These are phyloP conservation scores for Labeo calbasu DNA, from an alignment of 2,797 vertebrate genomes.

Conservation along the genomic window DNA sequence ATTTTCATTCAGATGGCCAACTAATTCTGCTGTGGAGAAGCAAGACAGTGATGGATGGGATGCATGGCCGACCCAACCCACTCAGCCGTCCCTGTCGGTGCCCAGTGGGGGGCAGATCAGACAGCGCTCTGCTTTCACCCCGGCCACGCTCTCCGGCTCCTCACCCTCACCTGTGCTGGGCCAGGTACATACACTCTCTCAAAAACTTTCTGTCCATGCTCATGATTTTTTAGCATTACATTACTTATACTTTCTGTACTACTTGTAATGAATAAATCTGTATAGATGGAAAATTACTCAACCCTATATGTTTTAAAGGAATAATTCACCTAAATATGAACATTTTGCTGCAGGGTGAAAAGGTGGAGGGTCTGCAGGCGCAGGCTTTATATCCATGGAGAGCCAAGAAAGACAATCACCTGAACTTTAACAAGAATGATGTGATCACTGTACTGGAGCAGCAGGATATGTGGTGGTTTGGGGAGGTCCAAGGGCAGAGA, in stretches of 20 bases:
- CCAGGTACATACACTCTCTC: conserved; percentile 79
- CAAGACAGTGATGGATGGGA: conserved; percentile 93
- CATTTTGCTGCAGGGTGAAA: conserved; percentile 85
- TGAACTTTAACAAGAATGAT: conserved; percentile 98
- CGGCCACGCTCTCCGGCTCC: conserved; percentile 92
- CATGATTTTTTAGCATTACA: neutral
- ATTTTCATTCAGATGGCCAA: conserved; percentile 86
- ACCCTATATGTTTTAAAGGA: neutral
- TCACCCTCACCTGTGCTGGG: conserved; percentile 95
- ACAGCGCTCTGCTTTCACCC: conserved; percentile 95
- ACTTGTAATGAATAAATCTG: neutral
- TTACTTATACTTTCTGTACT: neutral
- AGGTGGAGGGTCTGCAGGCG: conserved; percentile 96
- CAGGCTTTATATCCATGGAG: conserved; percentile 98
- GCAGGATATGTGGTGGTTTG: conserved; percentile 99
- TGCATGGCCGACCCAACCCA: conserved; percentile 88
- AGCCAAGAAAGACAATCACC: conserved; percentile 98
- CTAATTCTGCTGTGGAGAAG: conserved; percentile 82
- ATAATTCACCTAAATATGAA: neutral
- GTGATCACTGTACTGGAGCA: conserved; percentile 96
- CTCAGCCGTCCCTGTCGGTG: conserved; percentile 91
- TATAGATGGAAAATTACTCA: neutral
- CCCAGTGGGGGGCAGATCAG: conserved; percentile 89
- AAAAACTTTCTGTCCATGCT: no score
- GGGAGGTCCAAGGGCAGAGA: conserved; percentile 95